Base-by-base conservation (phyloP, 2,797 vertebrate species). In the Varecia variegata region DNA sequence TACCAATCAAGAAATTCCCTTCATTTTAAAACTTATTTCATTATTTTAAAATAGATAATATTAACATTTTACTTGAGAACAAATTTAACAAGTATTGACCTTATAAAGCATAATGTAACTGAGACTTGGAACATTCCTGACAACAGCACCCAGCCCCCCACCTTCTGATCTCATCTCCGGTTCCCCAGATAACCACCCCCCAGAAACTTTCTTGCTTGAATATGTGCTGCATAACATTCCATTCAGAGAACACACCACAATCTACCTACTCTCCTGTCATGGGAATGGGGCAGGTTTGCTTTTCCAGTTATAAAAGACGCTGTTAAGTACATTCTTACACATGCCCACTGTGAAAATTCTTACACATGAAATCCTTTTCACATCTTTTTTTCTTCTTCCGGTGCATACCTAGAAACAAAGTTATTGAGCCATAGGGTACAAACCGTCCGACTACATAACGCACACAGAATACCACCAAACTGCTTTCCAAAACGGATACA, bases 161-260 rank as follows among this genome's bases (percentile, higher is more conserved):
- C 32, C 30, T 4, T 32, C 25, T 17, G 17, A 67, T 32, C 68
- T 21, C 21, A 27, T 25, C 20, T 21, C n/a, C 30, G 0, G 8
- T 5, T 32, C 35, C 14, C 52, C 73, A 38, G 11, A 32, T 2
- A 14, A 56, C 5, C 50, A 18, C 32, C 8, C 11, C 12, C 32
- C 32, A 47, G 10, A 11, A 35, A 43, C 15, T 4, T 5, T 27
- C 7, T 27, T 50, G 12, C 11, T 30, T 27, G 15, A 80, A 9
- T 1, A 32, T 3, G 1, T 7, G 50, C 60, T 58, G 3, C 2
- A 20, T 2, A 35, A n/a, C 4, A 21, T 4, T 30, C 23, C 45
- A 13, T 17, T 52, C 8, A 30, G 25, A 40, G 20, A 21, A 11
- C 3, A 60, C 17, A 7, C 17, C 81, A 52, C 20, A n/a, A 3